A percentile compares a stretch with the other conserved stretches of the same genome.
phyloP scores from a whole-genome alignment of 1,140 invertebrate species.

The Musca domestica region DNA sequence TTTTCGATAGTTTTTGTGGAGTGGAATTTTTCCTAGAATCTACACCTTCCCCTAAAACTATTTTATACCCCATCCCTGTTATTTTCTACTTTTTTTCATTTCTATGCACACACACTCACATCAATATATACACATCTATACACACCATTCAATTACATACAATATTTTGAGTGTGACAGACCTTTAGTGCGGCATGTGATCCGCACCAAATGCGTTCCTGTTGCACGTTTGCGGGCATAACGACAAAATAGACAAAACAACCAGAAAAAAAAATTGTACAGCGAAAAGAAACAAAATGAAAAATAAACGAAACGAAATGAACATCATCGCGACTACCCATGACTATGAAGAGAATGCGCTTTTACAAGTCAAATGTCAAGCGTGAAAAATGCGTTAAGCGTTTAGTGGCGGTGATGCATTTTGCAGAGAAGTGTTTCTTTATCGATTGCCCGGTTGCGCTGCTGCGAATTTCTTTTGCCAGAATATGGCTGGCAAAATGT shows the following conservation, averaged over 20 bases:
- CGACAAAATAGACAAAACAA: not conserved
- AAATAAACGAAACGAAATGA: not conserved
- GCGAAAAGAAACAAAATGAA: not conserved
- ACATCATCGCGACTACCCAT: not conserved
- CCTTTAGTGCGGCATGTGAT: slow-evolving; percentile 17
- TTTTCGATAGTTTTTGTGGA: too few species aligned
- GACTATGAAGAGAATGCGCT: slow-evolving; percentile 12
- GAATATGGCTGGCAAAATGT: too few species aligned
- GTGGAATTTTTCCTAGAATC: too few species aligned
- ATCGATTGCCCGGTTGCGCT: too few species aligned
- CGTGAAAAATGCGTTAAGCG: slow-evolving; percentile 17
- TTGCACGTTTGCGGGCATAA: slow-evolving; percentile 12
- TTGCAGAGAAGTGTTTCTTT: too few species aligned
- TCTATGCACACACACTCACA: not conserved
- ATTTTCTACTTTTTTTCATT: not conserved
- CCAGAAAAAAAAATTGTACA: not conserved
- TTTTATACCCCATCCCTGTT: not conserved
- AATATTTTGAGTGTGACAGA: not conserved
- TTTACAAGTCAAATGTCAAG: slow-evolving; percentile 22
- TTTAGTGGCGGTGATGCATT: slow-evolving; percentile 18
- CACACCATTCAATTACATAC: not conserved
- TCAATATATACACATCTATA: not conserved
- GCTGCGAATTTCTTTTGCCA: too few species aligned
- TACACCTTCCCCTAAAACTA: too few species aligned
- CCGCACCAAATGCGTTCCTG: slow-evolving; percentile 7